Conservation (phyloP, 2,888 invertebrate species). For the Phengaris alcon region DNA sequence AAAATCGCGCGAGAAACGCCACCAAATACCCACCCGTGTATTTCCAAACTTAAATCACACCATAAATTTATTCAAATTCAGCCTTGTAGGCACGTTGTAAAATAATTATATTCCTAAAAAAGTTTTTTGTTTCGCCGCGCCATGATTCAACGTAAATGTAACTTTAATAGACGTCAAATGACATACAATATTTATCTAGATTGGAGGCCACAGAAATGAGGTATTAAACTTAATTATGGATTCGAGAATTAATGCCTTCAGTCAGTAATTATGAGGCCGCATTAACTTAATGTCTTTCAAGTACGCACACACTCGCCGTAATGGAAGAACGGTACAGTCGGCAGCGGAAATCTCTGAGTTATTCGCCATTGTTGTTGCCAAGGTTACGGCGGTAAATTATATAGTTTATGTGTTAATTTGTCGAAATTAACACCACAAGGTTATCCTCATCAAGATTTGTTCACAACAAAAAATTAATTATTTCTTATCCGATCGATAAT, state of each 20-base stretch:
- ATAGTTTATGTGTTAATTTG: conserved; percentile 18
- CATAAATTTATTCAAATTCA: conserved; percentile 39
- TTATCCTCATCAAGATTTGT: background rate
- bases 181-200: conserved; percentile 73
- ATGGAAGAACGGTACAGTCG: conserved; percentile 45
- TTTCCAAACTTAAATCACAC: conserved; percentile 31
- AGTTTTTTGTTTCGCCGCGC: conserved; percentile 41
- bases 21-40: conserved; percentile 29
- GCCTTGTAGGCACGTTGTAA: conserved; percentile 34
- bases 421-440: conserved; percentile 10
- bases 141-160: conserved; percentile 64
- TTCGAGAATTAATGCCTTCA: conserved; percentile 75
- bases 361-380: conserved; percentile 11
- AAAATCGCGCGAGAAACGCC: conserved; percentile 22
- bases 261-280: conserved; percentile 77
- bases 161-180: conserved; percentile 65
- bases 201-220: conserved; percentile 74
- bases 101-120: conserved; percentile 37
- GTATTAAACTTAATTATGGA: conserved; percentile 78
- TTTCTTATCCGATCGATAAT: background rate
- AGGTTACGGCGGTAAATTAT: conserved; percentile 8
- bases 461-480: background rate
- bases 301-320: conserved; percentile 48
- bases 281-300: conserved; percentile 77
- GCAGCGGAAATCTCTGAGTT: conserved; percentile 38